Percentiles rank a stretch among this genome's conserved stretches.
These are phyloP conservation scores for Harpegnathos saltator DNA, from an alignment of 1,140 invertebrate species.

Conservation along the genomic window DNA sequence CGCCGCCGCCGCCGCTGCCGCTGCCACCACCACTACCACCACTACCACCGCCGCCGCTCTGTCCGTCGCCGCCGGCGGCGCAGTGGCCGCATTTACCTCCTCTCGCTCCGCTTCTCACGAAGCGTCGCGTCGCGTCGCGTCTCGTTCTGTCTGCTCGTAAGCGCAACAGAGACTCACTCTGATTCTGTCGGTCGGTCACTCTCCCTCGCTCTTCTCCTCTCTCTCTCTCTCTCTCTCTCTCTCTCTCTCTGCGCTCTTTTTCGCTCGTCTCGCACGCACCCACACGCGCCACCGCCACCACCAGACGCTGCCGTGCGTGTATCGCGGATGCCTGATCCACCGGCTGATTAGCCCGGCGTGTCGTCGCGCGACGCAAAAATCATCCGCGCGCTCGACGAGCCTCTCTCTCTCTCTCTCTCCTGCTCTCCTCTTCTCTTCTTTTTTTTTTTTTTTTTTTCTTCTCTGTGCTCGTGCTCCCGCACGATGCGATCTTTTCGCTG, in stretches of 20 bases:
- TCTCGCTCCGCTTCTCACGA: conserved; percentile 33
- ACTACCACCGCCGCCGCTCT: conserved; percentile 29
- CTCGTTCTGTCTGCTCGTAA: conserved; percentile 66
- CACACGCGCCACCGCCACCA: background rate
- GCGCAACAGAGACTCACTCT: conserved; percentile 42
- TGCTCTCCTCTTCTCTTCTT: too few species aligned
- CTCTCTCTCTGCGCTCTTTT: conserved; percentile 65
- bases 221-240: conserved; percentile 42
- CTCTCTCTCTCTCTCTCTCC: conserved; percentile 1
- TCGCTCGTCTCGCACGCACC: conserved; percentile 11
- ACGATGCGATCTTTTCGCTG: too few species aligned
- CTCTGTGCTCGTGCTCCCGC: too few species aligned
- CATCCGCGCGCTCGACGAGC: conserved; percentile 54
- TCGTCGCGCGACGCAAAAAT: conserved; percentile 72
- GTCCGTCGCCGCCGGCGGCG: conserved; percentile 46
- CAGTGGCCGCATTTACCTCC: conserved; percentile 67
- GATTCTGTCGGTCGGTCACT: conserved; percentile 18
- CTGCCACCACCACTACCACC: background rate
- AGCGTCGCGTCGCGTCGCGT: conserved; percentile 49
- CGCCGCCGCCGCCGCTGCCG: background rate
- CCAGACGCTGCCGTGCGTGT: conserved; percentile 9
- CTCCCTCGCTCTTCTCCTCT: conserved; percentile 35
- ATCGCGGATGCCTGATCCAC: conserved; percentile 45
- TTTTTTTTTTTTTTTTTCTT: too few species aligned
- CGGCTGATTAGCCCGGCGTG: conserved; percentile 70